Percentiles rank a stretch among this genome's conserved stretches.
phyloP scores from a whole-genome alignment of 2,113 vertebrate genomes.

The Edolisoma coerulescens region DNA sequence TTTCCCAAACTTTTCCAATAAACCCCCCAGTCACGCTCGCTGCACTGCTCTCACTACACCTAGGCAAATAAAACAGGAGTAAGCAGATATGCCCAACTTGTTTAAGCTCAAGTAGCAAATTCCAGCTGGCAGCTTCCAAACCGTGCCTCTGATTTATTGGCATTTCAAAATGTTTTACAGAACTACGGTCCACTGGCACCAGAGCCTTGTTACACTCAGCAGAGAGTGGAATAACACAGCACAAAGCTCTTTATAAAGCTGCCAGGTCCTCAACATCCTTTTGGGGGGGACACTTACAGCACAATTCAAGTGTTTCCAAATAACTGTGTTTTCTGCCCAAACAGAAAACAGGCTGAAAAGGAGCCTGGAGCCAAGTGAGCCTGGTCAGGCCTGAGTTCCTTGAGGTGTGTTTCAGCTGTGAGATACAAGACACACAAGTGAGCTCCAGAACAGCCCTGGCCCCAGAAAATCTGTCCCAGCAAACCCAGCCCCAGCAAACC shows the following conservation, averaged over 20 bases:
- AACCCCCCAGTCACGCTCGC: rapidly evolving
- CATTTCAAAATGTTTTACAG: conserved; percentile 12
- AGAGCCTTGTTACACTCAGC: background rate
- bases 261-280: background rate
- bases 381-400: background rate
- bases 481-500: background rate
- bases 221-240: background rate
- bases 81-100: conserved; percentile 5
- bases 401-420: background rate
- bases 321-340: background rate
- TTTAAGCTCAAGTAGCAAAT: background rate
- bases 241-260: background rate
- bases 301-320: background rate
- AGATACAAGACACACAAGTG: background rate
- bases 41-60: background rate
- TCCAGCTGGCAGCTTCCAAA: conserved; percentile 38
- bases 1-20: background rate
- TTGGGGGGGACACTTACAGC: background rate
- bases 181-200: background rate
- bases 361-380: background rate
- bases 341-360: background rate
- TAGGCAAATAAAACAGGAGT: background rate
- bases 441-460: background rate
- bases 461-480: background rate
- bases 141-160: background rate